A percentile compares a stretch with the other conserved stretches of the same genome.
Conservation (phyloP, 2,113 vertebrate species). For the Seriola aureovittata region DNA sequence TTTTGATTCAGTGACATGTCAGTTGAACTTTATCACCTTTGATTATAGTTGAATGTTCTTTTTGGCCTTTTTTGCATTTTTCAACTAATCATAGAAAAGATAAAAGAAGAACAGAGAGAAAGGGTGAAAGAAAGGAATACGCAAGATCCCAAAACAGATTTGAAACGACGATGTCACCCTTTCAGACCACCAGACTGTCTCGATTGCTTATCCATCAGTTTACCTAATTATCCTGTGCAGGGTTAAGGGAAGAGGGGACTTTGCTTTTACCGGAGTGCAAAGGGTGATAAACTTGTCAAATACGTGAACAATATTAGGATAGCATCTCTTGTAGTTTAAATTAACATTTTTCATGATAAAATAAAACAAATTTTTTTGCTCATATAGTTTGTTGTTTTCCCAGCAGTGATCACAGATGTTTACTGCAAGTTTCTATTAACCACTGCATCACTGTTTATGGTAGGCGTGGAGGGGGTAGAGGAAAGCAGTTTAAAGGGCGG, state of each 20-base stretch:
- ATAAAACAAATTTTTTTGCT: no score
- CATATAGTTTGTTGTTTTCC: neutral
- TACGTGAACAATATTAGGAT: no score
- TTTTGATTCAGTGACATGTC: neutral
- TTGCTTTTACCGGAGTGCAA: neutral
- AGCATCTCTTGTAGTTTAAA: no score
- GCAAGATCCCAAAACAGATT: neutral
- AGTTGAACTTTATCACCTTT: neutral
- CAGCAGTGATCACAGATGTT: neutral
- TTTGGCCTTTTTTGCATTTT: neutral
- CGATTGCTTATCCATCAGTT: no score
- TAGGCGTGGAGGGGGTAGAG: neutral
- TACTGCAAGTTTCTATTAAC: neutral
- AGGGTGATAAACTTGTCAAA: no score
- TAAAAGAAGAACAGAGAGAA: neutral
- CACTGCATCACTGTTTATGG: neutral
- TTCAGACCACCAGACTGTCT: no score
- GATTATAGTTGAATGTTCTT: no score
- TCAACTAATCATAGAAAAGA: neutral
- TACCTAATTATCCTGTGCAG: neutral
- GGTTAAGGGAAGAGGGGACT: neutral
- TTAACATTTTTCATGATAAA: no score
- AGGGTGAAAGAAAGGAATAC: neutral
- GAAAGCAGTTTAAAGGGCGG: neutral
- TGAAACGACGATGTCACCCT: neutral